Percentiles rank a stretch among this genome's conserved stretches.
phyloP scores from a whole-genome alignment of 1,140 invertebrate species.

The Anthonomus grandis region DNA sequence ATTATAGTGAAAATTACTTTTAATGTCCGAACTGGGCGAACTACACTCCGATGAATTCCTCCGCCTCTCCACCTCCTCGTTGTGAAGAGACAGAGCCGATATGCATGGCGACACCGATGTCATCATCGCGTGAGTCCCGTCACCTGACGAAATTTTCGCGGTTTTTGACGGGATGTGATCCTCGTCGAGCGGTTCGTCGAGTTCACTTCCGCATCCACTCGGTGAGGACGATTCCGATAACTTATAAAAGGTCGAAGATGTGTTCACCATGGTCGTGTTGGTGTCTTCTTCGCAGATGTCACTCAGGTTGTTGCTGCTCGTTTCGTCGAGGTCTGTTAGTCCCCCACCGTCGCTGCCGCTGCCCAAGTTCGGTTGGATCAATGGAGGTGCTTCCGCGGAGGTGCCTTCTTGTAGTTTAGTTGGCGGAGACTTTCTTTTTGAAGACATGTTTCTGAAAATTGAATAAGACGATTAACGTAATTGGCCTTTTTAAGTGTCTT shows the following conservation, averaged over 20 bases:
- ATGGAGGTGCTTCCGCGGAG: constrained; percentile 51
- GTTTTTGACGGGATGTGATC: constrained; percentile 50
- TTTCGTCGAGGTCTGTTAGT: constrained; percentile 49
- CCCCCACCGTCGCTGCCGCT: constrained; percentile 47
- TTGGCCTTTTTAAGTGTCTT: too few relatives aligned
- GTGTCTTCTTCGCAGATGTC: constrained; percentile 50
- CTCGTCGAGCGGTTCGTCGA: constrained; percentile 55
- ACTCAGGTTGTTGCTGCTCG: constrained; percentile 47
- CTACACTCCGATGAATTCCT: constrained; percentile 67
- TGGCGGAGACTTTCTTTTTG: constrained; percentile 88
- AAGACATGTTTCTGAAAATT: constrained; percentile 83
- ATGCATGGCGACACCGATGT: constrained; percentile 34
- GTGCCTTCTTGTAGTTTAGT: constrained; percentile 83
- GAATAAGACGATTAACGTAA: neutral
- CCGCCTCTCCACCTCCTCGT: constrained; percentile 50
- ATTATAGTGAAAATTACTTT: constrained; percentile 52
- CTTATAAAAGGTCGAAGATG: constrained; percentile 54
- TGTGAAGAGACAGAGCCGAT: constrained; percentile 51
- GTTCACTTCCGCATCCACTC: constrained; percentile 57
- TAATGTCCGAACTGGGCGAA: constrained; percentile 60
- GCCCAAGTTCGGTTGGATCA: constrained; percentile 36
- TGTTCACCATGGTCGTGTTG: constrained; percentile 44
- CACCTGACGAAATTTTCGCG: constrained; percentile 25
- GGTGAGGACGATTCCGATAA: constrained; percentile 57
- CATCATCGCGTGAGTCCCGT: constrained; percentile 16